A percentile compares a stretch with the other conserved stretches of the same genome.
These are phyloP conservation scores for Drosophila recens DNA, from an alignment of 2,888 invertebrate genomes.

Conservation along the genomic window DNA sequence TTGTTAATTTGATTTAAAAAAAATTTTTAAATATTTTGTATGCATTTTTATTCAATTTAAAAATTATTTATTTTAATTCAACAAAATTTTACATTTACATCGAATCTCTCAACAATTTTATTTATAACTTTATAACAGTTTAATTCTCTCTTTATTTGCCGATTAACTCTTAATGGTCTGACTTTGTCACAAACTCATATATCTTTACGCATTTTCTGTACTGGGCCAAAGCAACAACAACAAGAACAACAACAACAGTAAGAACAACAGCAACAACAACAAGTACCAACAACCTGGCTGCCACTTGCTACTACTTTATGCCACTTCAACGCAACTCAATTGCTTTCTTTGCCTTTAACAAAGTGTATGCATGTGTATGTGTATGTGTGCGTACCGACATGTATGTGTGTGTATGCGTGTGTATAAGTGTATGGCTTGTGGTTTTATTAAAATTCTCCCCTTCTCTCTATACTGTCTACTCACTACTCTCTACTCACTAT, in stretches of 20 bases:
- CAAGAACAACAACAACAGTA: slow-evolving; percentile 10
- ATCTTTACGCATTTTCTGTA: neutral
- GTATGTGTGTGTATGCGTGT: slow-evolving; percentile 29
- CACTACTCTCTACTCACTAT: slow-evolving; percentile 22
- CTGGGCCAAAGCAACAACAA: slow-evolving; percentile 6
- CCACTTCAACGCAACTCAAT: slow-evolving; percentile 81
- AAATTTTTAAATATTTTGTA: too few species aligned
- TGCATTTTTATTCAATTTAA: too few species aligned
- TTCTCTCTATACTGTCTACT: slow-evolving; percentile 37
- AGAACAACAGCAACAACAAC: slow-evolving; percentile 20
- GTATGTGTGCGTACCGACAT: slow-evolving; percentile 10
- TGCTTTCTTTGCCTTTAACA: slow-evolving; percentile 75
- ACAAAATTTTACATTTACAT: too few species aligned
- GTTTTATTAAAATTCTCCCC: slow-evolving; percentile 74
- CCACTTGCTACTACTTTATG: slow-evolving; percentile 80
- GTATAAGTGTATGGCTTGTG: slow-evolving; percentile 43
- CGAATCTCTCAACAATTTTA: too few species aligned
- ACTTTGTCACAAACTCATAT: neutral
- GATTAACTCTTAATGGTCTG: too few species aligned
- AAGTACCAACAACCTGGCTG: slow-evolving; percentile 39
- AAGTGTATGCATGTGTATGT: slow-evolving; percentile 40
- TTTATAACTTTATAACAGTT: too few species aligned
- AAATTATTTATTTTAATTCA: too few species aligned
- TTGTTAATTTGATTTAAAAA: too few species aligned
- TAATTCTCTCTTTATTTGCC: too few species aligned